These are phyloP conservation scores for Hydrocynus forskahlii DNA, from an alignment of 2,797 vertebrate genomes.

Conservation along the genomic window DNA sequence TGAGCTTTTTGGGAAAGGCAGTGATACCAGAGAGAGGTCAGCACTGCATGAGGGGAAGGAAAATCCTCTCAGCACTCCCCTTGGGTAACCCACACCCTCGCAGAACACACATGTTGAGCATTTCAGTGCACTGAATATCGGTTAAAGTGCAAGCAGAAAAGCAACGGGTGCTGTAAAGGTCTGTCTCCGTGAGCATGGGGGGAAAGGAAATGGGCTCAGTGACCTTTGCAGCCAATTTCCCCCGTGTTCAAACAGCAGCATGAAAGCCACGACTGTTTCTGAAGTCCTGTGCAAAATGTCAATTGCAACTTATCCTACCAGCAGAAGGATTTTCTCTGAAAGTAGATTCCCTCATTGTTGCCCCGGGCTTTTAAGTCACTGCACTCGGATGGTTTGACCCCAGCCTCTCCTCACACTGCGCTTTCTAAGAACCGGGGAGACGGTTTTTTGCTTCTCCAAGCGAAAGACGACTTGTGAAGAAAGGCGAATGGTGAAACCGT, in stretches of 20 bases:
- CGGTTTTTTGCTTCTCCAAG: constrained; percentile 20
- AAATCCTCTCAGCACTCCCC: constrained; percentile 52
- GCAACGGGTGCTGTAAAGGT: constrained; percentile 68
- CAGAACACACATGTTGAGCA: constrained; percentile 66
- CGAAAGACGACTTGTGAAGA: constrained; percentile 18
- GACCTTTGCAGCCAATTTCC: constrained; percentile 85
- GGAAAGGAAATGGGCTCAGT: constrained; percentile 83
- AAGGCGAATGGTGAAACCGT: constrained; percentile 23
- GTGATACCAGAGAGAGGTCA: constrained; percentile 40
- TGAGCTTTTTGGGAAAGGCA: constrained; percentile 20
- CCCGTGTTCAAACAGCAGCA: constrained; percentile 84
- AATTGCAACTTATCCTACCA: constrained; percentile 85
- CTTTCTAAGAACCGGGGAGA: constrained; percentile 32
- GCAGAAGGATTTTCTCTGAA: constrained; percentile 78
- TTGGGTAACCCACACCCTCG: constrained; percentile 53
- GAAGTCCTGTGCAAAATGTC: constrained; percentile 83
- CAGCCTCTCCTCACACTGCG: constrained; percentile 45
- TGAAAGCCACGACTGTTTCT: constrained; percentile 86
- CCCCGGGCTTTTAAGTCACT: constrained; percentile 66
- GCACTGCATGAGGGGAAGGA: constrained; percentile 15
- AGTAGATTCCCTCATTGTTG: constrained; percentile 73
- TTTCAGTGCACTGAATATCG: constrained; percentile 72
- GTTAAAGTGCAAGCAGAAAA: constrained; percentile 73
- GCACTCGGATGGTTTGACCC: constrained; percentile 71
- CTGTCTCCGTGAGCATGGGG: constrained; percentile 68